phyloP scores from a whole-genome alignment of 2,888 invertebrate genomes.

The Pyrrhia umbra region DNA sequence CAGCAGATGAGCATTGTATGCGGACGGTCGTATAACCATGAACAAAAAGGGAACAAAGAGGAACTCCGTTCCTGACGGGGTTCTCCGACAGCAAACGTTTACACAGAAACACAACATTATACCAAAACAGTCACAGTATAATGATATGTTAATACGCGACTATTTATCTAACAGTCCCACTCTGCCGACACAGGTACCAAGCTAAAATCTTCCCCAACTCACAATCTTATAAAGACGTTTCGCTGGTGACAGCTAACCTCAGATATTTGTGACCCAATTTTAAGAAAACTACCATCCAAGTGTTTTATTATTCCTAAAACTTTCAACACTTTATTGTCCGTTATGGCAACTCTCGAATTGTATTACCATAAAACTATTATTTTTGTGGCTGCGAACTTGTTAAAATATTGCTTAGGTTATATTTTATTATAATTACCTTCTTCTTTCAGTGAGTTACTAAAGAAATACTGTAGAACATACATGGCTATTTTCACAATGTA shows the following conservation, averaged over 20 bases:
- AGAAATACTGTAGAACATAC: slow-evolving; percentile 41
- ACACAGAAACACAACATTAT: slow-evolving; percentile 7
- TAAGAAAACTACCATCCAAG: slow-evolving; percentile 50
- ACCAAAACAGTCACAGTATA: background rate
- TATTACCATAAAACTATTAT: slow-evolving; percentile 43
- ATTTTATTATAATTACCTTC: slow-evolving; percentile 18
- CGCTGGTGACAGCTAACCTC: slow-evolving; percentile 59
- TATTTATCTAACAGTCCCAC: slow-evolving; percentile 13
- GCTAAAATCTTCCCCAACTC: slow-evolving; percentile 47
- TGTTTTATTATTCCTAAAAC: slow-evolving; percentile 59
- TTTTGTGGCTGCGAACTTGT: slow-evolving; percentile 25
- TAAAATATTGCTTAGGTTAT: slow-evolving; percentile 15
- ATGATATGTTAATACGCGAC: slow-evolving; percentile 27
- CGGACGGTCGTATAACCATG: background rate
- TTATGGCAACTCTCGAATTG: slow-evolving; percentile 43
- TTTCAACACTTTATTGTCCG: slow-evolving; percentile 53
- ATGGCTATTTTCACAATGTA: slow-evolving; percentile 22
- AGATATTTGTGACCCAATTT: slow-evolving; percentile 61
- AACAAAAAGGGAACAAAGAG: too few relatives aligned
- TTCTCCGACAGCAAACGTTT: too few relatives aligned
- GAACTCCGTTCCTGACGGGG: background rate
- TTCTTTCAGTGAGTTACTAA: slow-evolving; percentile 20
- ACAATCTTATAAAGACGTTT: slow-evolving; percentile 55
- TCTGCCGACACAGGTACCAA: slow-evolving; percentile 37
- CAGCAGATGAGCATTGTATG: background rate